phyloP scores from a whole-genome alignment of 2,888 invertebrate genomes.

The Drosophila vallismaia region DNA sequence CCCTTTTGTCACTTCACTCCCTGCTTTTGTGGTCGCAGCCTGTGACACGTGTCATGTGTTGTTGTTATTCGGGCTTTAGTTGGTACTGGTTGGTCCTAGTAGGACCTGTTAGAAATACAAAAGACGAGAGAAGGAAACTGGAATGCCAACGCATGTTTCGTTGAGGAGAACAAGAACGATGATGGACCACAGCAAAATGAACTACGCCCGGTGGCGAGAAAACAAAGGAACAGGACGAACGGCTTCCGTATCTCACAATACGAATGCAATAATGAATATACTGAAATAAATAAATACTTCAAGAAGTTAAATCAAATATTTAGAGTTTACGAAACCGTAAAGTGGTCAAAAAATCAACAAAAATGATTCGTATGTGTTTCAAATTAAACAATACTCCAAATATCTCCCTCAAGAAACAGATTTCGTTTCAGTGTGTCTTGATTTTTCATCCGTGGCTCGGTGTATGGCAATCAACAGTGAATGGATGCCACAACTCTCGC shows the following conservation, averaged over 20 bases:
- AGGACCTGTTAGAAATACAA: slow-evolving; percentile 23
- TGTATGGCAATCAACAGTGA: slow-evolving; percentile 42
- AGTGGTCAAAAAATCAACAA: background rate
- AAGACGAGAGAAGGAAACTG: slow-evolving; percentile 28
- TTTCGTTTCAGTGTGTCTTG: slow-evolving; percentile 6
- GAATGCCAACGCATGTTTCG: slow-evolving; percentile 64
- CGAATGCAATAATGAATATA: slow-evolving; percentile 40
- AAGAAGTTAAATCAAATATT: background rate
- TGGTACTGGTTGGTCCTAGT: slow-evolving; percentile 47
- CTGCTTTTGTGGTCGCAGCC: slow-evolving; percentile 36
- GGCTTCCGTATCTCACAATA: slow-evolving; percentile 24
- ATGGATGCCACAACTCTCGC: slow-evolving; percentile 41
- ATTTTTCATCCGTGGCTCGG: slow-evolving; percentile 24
- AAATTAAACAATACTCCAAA: background rate
- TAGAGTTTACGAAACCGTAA: background rate
- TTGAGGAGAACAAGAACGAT: slow-evolving; percentile 25
- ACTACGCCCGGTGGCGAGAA: slow-evolving; percentile 50
- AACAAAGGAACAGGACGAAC: slow-evolving; percentile 28
- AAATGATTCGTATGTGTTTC: too few species aligned
- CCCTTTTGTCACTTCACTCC: slow-evolving; percentile 29
- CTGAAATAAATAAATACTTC: slow-evolving; percentile 5
- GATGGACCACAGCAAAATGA: slow-evolving; percentile 61
- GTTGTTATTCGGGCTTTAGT: slow-evolving; percentile 41
- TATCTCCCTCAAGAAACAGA: background rate
- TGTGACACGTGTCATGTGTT: slow-evolving; percentile 75